Evolutionary conservation across 2,113 vertebrate genomes (phyloP), one percentile per base, ranked within the genome.

Genomic region (Microtus pennsylvanicus): DNA sequence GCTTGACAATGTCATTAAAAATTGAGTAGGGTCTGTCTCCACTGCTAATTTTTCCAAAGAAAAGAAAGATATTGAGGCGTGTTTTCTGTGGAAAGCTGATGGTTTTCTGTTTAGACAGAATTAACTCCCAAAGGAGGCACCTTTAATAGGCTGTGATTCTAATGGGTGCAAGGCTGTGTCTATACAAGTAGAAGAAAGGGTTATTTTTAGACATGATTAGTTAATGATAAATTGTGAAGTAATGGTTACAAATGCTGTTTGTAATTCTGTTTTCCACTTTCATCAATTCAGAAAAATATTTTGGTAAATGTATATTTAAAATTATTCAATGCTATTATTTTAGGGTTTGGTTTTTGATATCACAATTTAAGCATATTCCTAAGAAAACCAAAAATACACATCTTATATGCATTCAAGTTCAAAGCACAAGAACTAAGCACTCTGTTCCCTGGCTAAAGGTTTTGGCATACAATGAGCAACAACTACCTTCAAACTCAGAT

Each of bases 401-500:
- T 87, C 88, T 70, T 85, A 72, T 38, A 33, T 77, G 16, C n/a
- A 45, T 90, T 94, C 38, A 82, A 75, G 47, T 96, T 87, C 28
- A 93, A 85, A 70, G 55, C n/a, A 91, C 80, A 50, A 13, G 58
- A 94, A 58, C 3, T 7, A 35, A 45, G 83, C 89, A 35, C 50
- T 38, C 45, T 61, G 14, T 61, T 93, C 82, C 74, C 13, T 67
- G 14, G 61, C 47, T 95, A 82, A 81, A 93, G 81, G 26, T 33
- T 92, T 93, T 88, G 88, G 78, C 80, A 92, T 63, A 93, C 58
- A 95, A 63, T 16, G 28, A 19, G 2, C 21, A 82, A 91, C 83
- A 76, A 45, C 22, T 81, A 90, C 70, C 75, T 96, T 92, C 76
- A 96, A 93, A 72, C 28, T 47, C 33, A 96, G 69, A 94, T 92